These are phyloP conservation scores for Dallia pectoralis DNA, from an alignment of 2,797 vertebrate species.

Conservation along the genomic window DNA sequence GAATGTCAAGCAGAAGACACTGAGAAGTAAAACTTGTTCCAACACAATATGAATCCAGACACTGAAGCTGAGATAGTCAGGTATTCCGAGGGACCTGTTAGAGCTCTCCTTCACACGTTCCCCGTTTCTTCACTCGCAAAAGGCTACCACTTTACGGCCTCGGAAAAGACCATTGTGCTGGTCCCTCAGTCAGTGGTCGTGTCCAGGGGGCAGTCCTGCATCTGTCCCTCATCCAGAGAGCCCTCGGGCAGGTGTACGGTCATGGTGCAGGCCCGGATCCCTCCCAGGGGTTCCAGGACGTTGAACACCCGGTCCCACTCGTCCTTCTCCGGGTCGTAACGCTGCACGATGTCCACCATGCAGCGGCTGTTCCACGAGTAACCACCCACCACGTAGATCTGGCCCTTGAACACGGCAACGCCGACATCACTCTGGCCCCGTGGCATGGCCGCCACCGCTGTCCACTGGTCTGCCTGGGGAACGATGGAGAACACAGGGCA, in stretches of 20 bases:
- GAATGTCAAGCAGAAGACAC: not conserved
- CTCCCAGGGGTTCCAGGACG: conserved; percentile 79
- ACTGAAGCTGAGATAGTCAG: not conserved
- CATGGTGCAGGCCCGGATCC: conserved; percentile 81
- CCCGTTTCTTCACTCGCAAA: not conserved
- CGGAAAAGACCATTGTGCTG: not conserved
- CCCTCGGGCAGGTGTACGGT: conserved; percentile 75
- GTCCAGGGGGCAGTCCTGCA: conserved; percentile 72
- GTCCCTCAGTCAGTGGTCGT: conserved; percentile 60
- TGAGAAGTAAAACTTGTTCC: not conserved
- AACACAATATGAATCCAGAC: not conserved
- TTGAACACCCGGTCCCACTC: conserved; percentile 78
- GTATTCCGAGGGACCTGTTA: not conserved
- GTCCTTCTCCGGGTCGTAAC: conserved; percentile 74
- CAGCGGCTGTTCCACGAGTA: conserved; percentile 85
- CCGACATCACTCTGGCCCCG: conserved; percentile 81
- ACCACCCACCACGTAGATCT: conserved; percentile 79
- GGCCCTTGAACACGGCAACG: conserved; percentile 72
- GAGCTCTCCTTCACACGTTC: not conserved
- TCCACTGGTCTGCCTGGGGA: conserved; percentile 77
- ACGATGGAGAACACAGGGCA: not conserved
- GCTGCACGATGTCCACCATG: conserved; percentile 82
- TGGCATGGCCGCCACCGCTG: conserved; percentile 75
- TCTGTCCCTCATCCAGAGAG: conserved; percentile 67
- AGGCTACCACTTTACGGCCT: not conserved